These are phyloP conservation scores for Mesoligia furuncula DNA, from an alignment of 2,888 invertebrate genomes.

Conservation along the genomic window DNA sequence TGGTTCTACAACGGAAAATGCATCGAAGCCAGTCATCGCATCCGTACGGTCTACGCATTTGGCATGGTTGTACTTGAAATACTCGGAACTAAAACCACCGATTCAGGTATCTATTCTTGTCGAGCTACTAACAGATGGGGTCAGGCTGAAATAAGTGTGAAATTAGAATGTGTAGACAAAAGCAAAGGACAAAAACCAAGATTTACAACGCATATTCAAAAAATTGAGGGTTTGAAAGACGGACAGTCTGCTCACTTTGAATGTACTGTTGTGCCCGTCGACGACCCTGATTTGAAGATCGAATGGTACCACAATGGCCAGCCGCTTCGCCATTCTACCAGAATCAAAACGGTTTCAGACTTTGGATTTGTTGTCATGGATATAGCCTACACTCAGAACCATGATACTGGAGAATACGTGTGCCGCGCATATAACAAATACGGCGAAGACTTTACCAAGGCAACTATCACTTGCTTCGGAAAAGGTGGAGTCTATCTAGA, in stretches of 20 bases:
- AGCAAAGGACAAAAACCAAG: constrained; percentile 96
- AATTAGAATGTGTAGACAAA: constrained; percentile 95
- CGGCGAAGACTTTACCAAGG: constrained; percentile 96
- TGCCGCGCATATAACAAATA: constrained; percentile 98
- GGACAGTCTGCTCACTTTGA: constrained; percentile 98
- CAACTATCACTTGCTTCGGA: constrained; percentile 95
- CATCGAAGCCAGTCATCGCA: constrained; percentile 96
- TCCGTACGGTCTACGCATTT: constrained; percentile 98
- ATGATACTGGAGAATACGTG: constrained; percentile 98
- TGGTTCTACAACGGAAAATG: constrained; percentile 98
- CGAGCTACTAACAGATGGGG: constrained; percentile 97
- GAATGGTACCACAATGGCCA: constrained; percentile 99
- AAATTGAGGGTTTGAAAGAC: constrained; percentile 95
- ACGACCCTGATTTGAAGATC: constrained; percentile 97
- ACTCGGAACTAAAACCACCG: constrained; percentile 97
- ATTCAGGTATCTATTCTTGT: constrained; percentile 97
- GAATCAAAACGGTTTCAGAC: constrained; percentile 98
- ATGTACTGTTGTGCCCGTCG: constrained; percentile 97
- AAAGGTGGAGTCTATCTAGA: constrained; percentile 96
- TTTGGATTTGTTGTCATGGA: constrained; percentile 98
- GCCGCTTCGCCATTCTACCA: constrained; percentile 96
- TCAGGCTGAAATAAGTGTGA: constrained; percentile 95
- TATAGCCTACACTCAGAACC: constrained; percentile 97
- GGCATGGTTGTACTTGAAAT: constrained; percentile 99
- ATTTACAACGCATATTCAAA: constrained; percentile 97